Percentiles rank a stretch among this genome's conserved stretches.
Evolutionary conservation across 2,113 vertebrate genomes (phyloP).

Genomic region (Leucopternis melanops): DNA sequence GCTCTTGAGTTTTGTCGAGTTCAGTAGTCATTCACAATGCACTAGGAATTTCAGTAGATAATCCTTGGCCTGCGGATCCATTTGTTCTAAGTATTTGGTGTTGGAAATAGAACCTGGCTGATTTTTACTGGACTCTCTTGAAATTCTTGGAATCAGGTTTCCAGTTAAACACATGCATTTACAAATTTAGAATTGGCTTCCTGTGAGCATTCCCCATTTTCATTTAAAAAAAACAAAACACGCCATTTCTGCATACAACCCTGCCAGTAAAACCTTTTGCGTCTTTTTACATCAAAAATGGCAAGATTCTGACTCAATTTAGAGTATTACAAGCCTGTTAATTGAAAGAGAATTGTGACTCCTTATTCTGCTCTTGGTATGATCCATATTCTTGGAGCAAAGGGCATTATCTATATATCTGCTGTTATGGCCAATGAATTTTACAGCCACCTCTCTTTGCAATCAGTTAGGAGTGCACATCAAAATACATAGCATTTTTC

Average conservation of each 20-base stretch:
- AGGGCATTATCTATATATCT: slow-evolving; percentile 38
- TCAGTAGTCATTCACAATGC: slow-evolving; percentile 11
- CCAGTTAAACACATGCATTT: slow-evolving; percentile 17
- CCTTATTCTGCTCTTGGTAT: slow-evolving; percentile 9
- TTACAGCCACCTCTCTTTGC: slow-evolving; percentile 10
- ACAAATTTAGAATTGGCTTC: slow-evolving; percentile 21
- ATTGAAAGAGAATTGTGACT: neutral
- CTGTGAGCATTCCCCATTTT: slow-evolving; percentile 5
- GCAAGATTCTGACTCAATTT: neutral
- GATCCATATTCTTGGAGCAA: slow-evolving; percentile 23
- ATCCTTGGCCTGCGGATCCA: neutral
- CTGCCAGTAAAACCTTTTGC: slow-evolving; percentile 15
- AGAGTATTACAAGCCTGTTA: neutral
- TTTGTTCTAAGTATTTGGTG: slow-evolving; percentile 24
- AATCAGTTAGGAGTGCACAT: neutral
- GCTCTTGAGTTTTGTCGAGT: neutral
- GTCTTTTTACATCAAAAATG: neutral
- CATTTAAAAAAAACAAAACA: neutral
- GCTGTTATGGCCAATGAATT: slow-evolving; percentile 8
- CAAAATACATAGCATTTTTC: slow-evolving; percentile 42
- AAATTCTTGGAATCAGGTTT: slow-evolving; percentile 45
- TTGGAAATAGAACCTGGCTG: neutral
- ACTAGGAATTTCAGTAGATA: slow-evolving; percentile 31
- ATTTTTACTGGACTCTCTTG: neutral
- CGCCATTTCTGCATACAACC: neutral